Percentiles rank a stretch among this genome's conserved stretches.
phyloP scores from a whole-genome alignment of 2,888 invertebrate genomes.

The Bembecia ichneumoniformis region DNA sequence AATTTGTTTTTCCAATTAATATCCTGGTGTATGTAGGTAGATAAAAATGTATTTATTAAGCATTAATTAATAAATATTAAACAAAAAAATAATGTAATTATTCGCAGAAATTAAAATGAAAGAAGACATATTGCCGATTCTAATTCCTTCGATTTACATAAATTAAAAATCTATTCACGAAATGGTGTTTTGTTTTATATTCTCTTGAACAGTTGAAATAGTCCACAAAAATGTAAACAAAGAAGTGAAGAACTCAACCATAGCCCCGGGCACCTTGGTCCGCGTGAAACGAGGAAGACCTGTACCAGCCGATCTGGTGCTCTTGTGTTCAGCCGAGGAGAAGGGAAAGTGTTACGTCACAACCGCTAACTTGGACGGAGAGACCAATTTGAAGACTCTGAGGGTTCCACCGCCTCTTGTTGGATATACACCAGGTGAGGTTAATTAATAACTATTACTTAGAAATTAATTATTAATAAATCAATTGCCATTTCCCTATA shows the following conservation, averaged over 20 bases:
- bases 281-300: slow-evolving; percentile 79
- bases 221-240: slow-evolving; percentile 69
- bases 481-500: too few relatives aligned
- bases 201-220: slow-evolving; percentile 61
- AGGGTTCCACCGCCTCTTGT: slow-evolving; percentile 55
- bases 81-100: too few relatives aligned
- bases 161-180: neutral
- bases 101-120: too few relatives aligned
- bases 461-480: too few relatives aligned
- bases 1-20: too few relatives aligned
- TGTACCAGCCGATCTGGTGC: slow-evolving; percentile 85
- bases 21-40: too few relatives aligned
- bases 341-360: slow-evolving; percentile 83
- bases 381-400: slow-evolving; percentile 81
- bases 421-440: slow-evolving; percentile 51
- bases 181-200: neutral
- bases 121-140: too few relatives aligned
- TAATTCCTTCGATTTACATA: neutral
- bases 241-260: slow-evolving; percentile 67
- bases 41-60: too few relatives aligned
- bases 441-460: too few relatives aligned
- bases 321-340: slow-evolving; percentile 78
- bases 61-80: too few relatives aligned
- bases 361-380: slow-evolving; percentile 90
- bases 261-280: slow-evolving; percentile 85